phyloP scores from a whole-genome alignment of 2,797 vertebrate species.

The Cygnus olor region DNA sequence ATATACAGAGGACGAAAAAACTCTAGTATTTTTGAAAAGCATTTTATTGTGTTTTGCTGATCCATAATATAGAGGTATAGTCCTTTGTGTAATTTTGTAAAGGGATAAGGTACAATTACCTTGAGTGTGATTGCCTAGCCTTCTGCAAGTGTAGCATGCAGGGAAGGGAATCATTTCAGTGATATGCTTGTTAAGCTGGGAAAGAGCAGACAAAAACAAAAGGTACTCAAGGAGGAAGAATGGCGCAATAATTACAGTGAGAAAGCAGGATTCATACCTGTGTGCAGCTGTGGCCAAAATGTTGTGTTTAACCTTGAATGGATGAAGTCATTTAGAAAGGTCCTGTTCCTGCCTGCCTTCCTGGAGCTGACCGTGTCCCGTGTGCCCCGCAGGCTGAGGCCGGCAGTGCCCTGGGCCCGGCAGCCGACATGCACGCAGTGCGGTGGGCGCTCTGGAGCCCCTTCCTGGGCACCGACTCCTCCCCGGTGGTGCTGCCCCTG shows the following conservation, averaged over 20 bases:
- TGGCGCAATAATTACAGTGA: background rate
- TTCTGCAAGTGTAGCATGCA: background rate
- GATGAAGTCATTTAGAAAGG: background rate
- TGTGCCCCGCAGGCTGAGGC: slow-evolving; percentile 69
- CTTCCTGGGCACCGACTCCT: slow-evolving; percentile 9
- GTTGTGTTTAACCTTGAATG: background rate
- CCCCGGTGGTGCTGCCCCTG: slow-evolving; percentile 82
- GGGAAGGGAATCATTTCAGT: background rate
- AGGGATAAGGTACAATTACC: background rate
- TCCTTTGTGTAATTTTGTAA: background rate
- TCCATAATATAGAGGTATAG: background rate
- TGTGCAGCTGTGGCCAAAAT: background rate
- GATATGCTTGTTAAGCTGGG: background rate
- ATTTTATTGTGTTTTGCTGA: background rate
- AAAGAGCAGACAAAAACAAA: background rate
- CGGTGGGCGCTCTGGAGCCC: slow-evolving; percentile 92
- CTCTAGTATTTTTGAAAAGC: background rate
- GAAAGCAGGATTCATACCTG: background rate
- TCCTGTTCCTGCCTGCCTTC: background rate
- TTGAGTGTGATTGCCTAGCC: background rate
- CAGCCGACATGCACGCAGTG: slow-evolving; percentile 85
- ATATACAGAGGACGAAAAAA: background rate
- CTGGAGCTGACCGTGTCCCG: accelerated
- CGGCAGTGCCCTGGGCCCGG: slow-evolving; percentile 56
- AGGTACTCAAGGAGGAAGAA: accelerated